Evolutionary conservation across 2,113 vertebrate genomes (phyloP), one percentile per base, ranked within the genome.

Genomic region (Zapornia atra): DNA sequence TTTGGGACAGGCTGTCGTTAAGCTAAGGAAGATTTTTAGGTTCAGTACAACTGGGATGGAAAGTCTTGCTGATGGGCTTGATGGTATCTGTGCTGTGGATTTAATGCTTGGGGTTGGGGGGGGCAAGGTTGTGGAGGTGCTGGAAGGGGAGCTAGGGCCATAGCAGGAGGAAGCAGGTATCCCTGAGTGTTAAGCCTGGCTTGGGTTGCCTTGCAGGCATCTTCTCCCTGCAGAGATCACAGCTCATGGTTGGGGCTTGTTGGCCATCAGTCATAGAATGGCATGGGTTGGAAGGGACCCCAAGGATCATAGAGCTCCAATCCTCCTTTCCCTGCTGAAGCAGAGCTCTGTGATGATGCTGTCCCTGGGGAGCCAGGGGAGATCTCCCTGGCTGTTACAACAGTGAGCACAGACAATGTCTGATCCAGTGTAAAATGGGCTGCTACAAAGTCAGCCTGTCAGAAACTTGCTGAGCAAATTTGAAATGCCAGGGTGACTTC

Each of bases 401-500:
- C 72, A 21, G 11, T 54, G 2, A 15, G 0, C 46, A 6, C 11
- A 2, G 76, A 2, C 83, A 4, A 1, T 0, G 14, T 63, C 61
- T 71, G 88, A 85, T 79, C 73, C 2, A 0, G 18, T 31, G 75
- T 76, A 64, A 64, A 91, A 57, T 11, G 1, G 46, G 69, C 84
- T 82, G 90, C 6, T 54, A 25, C 87, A 31, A 26, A 94, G 78
- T 1, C 82, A 59, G 12, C 9, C 68, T 82, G 92, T 82, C 96
- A 85, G 36, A 46, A 46, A 56, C 9, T 1, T 2, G 0, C 76
- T 7, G 59, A 82, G 59, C 90, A 48, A 80, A 33, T 90, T 13
- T 50, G 73, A 7, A 24, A 3, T 46, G 94, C 69, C 91, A 95
- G 54, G 64, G 83, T 53, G 95, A 88, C 68, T 96, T 84, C 46